These are phyloP conservation scores for Mus spretus DNA, from an alignment of 2,797 vertebrate genomes.

Conservation along the genomic window DNA sequence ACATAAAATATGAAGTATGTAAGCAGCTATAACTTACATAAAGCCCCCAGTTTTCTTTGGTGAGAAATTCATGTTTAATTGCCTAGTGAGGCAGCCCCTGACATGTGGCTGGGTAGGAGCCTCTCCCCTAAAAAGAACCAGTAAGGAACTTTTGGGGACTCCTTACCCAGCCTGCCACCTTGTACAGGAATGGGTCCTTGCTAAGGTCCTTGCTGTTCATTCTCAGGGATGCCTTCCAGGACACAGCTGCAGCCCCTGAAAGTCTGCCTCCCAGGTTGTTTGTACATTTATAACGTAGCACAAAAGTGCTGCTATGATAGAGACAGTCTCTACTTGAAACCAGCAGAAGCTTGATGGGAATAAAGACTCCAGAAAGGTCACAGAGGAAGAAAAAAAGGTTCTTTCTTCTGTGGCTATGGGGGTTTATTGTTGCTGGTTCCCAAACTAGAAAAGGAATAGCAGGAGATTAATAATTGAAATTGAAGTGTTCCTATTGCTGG, in stretches of 20 bases:
- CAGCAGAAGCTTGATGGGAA: constrained; percentile 51
- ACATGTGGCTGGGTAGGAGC: background rate
- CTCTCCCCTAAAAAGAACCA: background rate
- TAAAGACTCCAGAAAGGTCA: constrained; percentile 74
- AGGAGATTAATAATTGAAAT: constrained; percentile 82
- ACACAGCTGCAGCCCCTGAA: constrained; percentile 55
- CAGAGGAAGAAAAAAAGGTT: constrained; percentile 44
- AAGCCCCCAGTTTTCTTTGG: background rate
- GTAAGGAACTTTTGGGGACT: background rate
- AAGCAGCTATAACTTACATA: constrained; percentile 51
- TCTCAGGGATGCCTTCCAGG: constrained; percentile 29
- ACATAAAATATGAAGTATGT: background rate
- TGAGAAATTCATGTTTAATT: constrained; percentile 20
- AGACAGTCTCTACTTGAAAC: constrained; percentile 65
- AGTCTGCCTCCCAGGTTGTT: background rate
- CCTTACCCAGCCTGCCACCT: background rate
- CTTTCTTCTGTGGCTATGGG: constrained; percentile 73
- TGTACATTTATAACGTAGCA: constrained; percentile 47
- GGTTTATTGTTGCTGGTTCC: constrained; percentile 72
- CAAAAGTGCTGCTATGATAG: background rate
- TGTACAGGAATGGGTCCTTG: background rate
- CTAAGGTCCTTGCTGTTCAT: background rate
- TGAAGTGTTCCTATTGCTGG: constrained; percentile 79
- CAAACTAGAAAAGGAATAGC: constrained; percentile 69
- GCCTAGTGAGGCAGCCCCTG: background rate